phyloP scores from a whole-genome alignment of 2,113 vertebrate genomes.

The Felis chaus region DNA sequence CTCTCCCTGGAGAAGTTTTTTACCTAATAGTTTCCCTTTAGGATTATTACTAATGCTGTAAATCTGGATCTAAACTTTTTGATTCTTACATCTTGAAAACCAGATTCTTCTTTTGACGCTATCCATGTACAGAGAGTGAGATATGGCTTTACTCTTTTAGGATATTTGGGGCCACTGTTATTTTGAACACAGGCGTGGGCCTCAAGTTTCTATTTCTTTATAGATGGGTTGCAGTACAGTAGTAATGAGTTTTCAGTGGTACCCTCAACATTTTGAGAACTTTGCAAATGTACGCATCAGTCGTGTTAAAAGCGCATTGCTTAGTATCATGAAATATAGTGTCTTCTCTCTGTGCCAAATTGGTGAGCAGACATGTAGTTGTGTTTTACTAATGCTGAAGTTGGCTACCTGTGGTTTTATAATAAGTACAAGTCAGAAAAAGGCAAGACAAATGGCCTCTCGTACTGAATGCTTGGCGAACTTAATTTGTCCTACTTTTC shows the following conservation, averaged over 20 bases:
- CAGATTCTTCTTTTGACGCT: not conserved
- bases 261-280: not conserved
- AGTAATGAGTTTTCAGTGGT: not conserved
- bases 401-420: slow-evolving; percentile 72
- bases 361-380: slow-evolving; percentile 33
- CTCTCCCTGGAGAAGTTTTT: slow-evolving; percentile 17
- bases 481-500: slow-evolving; percentile 68
- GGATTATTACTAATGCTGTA: not conserved
- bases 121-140: not conserved
- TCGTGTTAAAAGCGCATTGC: not conserved
- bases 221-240: not conserved
- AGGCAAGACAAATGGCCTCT: slow-evolving; percentile 65
- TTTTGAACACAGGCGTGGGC: not conserved
- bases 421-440: slow-evolving; percentile 66
- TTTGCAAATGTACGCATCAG: not conserved
- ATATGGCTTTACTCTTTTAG: not conserved
- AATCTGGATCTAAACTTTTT: not conserved
- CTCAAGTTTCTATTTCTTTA: not conserved
- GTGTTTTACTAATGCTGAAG: slow-evolving; percentile 59
- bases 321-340: slow-evolving; percentile 34
- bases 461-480: slow-evolving; percentile 35
- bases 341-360: slow-evolving; percentile 52
- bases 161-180: not conserved
- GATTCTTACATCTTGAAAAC: not conserved
- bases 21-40: not conserved